Conservation (phyloP, 2,113 vertebrate species). For the Ceratotherium simum region DNA sequence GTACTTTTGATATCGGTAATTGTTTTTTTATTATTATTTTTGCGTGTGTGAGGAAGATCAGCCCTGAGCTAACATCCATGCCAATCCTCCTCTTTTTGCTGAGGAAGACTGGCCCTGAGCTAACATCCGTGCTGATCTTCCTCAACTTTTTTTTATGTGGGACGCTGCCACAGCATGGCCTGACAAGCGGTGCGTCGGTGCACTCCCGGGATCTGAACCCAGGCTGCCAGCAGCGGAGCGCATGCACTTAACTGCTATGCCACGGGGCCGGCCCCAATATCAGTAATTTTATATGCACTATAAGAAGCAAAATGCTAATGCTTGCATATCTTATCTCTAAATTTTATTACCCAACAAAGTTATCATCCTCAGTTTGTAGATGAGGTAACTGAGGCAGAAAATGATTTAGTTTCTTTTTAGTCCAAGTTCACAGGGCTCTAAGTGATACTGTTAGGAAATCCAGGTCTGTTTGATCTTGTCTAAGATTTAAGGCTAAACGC, state of each 20-base stretch:
- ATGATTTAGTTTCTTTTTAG: background rate
- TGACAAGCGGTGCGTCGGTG: no score
- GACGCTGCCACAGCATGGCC: no score
- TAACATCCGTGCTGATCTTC: no score
- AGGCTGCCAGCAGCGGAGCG: no score
- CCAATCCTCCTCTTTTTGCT: no score
- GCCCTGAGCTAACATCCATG: no score
- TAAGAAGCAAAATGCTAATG: constrained; percentile 2
- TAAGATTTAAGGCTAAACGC: constrained; percentile 22
- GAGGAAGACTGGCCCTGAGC: no score
- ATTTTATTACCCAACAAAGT: constrained; percentile 45
- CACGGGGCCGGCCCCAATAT: background rate
- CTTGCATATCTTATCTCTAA: background rate
- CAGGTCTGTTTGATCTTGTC: background rate
- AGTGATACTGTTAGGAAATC: background rate
- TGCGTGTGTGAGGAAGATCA: no score
- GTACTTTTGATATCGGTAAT: background rate
- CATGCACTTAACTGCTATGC: no score
- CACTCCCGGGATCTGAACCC: no score
- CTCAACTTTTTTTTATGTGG: no score
- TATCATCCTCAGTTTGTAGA: constrained; percentile 34
- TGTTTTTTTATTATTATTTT: no score
- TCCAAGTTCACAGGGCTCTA: background rate
- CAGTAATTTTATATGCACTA: background rate
- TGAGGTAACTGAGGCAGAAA: constrained; percentile 5